These are phyloP conservation scores for Agrotis segetum DNA, from an alignment of 2,888 invertebrate species.

Conservation along the genomic window DNA sequence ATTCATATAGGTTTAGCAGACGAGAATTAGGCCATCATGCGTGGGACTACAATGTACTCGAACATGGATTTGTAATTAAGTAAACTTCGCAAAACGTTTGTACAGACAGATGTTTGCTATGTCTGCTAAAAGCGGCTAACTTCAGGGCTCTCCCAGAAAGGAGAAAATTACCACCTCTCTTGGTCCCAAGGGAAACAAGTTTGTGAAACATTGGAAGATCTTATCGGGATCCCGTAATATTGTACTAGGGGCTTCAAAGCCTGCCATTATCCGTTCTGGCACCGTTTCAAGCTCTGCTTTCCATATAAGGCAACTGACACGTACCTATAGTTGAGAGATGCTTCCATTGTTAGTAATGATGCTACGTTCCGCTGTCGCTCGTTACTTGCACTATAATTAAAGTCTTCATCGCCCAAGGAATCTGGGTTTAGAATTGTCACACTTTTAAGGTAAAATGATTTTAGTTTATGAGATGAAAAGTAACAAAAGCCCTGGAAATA, in stretches of 20 bases:
- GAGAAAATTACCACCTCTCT: slow-evolving; percentile 28
- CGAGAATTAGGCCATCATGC: slow-evolving; percentile 33
- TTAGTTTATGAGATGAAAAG: neutral
- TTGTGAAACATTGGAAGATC: slow-evolving; percentile 23
- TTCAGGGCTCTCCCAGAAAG: slow-evolving; percentile 28
- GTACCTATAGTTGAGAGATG: slow-evolving; percentile 4
- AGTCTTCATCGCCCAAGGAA: neutral
- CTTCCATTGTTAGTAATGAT: slow-evolving; percentile 27
- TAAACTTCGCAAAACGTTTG: slow-evolving; percentile 10
- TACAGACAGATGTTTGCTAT: slow-evolving; percentile 9
- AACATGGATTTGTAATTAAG: slow-evolving; percentile 38
- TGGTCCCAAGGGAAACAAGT: slow-evolving; percentile 8
- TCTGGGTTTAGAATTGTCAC: neutral
- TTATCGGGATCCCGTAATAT: slow-evolving; percentile 38
- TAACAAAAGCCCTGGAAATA: neutral
- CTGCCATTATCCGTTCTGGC: slow-evolving; percentile 25
- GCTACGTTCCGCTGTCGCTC: slow-evolving; percentile 14
- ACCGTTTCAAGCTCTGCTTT: slow-evolving; percentile 24
- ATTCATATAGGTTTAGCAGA: slow-evolving; percentile 21
- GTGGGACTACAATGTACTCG: slow-evolving; percentile 40
- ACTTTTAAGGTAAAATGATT: too few species aligned
- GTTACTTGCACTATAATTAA: neutral
- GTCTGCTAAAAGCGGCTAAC: slow-evolving; percentile 1
- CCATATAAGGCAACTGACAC: slow-evolving; percentile 33
- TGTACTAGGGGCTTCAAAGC: slow-evolving; percentile 6